Evolutionary conservation across 2,888 invertebrate genomes (phyloP).

Genomic region (Noctua comes): DNA sequence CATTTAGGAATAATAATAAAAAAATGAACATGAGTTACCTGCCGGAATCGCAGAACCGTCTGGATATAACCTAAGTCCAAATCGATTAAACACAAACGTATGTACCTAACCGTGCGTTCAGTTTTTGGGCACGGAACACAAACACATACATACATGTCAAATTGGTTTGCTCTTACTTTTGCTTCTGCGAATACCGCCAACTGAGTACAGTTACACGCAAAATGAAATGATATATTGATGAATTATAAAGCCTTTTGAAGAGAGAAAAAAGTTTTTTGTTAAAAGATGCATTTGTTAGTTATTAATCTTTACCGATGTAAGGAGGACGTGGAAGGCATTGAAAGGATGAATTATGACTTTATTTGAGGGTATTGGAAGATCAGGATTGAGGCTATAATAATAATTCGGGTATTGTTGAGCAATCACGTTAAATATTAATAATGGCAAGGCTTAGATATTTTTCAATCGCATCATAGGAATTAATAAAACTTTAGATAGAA

Average conservation of each 20-base stretch:
- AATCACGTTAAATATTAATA: not conserved
- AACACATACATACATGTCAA: conserved; percentile 76
- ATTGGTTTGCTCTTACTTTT: conserved; percentile 80
- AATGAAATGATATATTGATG: conserved; percentile 53
- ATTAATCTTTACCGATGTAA: conserved; percentile 31
- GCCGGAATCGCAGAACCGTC: conserved; percentile 35
- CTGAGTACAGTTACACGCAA: conserved; percentile 72
- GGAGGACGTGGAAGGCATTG: conserved; percentile 6
- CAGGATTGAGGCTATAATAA: conserved; percentile 12
- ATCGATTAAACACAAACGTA: conserved; percentile 47
- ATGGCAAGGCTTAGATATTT: not conserved
- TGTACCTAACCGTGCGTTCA: conserved; percentile 59
- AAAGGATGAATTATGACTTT: conserved; percentile 34
- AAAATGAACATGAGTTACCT: not conserved
- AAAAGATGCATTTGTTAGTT: not conserved
- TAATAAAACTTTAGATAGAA: not conserved
- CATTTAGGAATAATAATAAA: not conserved
- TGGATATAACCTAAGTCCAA: conserved; percentile 31
- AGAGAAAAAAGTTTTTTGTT: conserved; percentile 24
- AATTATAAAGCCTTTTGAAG: conserved; percentile 15
- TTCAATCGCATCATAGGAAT: not conserved
- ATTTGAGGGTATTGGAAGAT: conserved; percentile 10
- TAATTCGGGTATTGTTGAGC: conserved; percentile 9
- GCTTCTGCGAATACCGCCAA: conserved; percentile 79
- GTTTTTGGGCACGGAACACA: conserved; percentile 74